phyloP scores from a whole-genome alignment of 2,113 vertebrate genomes.

The Osmerus mordax region DNA sequence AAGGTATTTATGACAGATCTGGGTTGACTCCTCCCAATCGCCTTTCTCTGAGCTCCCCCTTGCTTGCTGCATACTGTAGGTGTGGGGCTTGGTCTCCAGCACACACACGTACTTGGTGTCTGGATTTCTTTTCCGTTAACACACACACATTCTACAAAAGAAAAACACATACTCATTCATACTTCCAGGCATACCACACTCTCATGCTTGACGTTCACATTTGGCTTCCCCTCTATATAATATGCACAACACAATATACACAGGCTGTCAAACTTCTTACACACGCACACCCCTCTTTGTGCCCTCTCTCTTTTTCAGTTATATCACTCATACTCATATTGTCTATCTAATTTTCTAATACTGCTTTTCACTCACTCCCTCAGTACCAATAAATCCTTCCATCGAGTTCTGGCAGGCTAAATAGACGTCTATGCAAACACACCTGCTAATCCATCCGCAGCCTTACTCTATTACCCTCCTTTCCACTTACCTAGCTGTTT shows the following conservation, averaged over 20 bases:
- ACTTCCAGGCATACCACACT: background rate
- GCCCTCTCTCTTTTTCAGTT: background rate
- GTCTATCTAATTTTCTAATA: slow-evolving; percentile 33
- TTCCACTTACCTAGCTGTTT: slow-evolving; percentile 46
- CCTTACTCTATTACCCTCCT: slow-evolving; percentile 44
- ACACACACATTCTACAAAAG: background rate
- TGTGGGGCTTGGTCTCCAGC: background rate
- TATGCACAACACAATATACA: background rate
- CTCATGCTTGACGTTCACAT: background rate
- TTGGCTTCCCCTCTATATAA: no score
- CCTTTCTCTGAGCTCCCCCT: slow-evolving; percentile 18
- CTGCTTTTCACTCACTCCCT: slow-evolving; percentile 18
- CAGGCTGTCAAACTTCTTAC: background rate
- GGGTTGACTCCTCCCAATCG: slow-evolving; percentile 47
- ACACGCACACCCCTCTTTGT: slow-evolving; percentile 9
- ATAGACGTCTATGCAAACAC: slow-evolving; percentile 61
- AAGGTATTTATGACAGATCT: slow-evolving; percentile 53
- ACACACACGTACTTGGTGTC: background rate
- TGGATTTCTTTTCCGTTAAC: background rate
- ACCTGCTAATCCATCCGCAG: slow-evolving; percentile 60
- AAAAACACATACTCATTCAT: background rate
- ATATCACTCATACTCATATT: slow-evolving; percentile 21
- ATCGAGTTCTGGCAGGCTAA: slow-evolving; percentile 45
- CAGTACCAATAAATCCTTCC: slow-evolving; percentile 56
- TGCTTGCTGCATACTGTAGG: slow-evolving; percentile 17